Evolutionary conservation across 2,888 invertebrate genomes (phyloP).

Genomic region (Drosophila neutralis): DNA sequence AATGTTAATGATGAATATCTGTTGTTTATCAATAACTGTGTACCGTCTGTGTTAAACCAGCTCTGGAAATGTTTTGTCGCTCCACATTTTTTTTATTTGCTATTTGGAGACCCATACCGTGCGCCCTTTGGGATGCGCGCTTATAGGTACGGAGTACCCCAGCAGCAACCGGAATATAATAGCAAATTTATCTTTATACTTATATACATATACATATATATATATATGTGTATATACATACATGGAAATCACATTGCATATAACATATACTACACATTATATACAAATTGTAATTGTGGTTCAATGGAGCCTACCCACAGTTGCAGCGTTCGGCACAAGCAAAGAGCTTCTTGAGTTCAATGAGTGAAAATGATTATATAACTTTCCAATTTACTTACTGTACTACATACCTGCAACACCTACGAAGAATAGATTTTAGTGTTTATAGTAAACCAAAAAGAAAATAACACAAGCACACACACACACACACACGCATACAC

Average conservation of each 20-base stretch:
- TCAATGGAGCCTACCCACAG: conserved; percentile 18
- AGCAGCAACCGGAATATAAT: conserved; percentile 8
- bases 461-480: conserved; percentile 25
- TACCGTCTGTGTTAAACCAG: conserved; percentile 82
- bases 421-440: conserved; percentile 66
- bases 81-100: conserved; percentile 49
- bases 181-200: conserved; percentile 45
- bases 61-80: conserved; percentile 76
- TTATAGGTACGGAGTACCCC: conserved; percentile 44
- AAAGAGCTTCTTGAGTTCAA: conserved; percentile 21
- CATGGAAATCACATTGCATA: conserved; percentile 20
- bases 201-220: conserved; percentile 40
- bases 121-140: conserved; percentile 15
- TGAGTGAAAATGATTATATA: conserved; percentile 34
- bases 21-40: conserved; percentile 76
- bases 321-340: conserved; percentile 16
- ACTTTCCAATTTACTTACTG: conserved; percentile 37
- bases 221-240: conserved; percentile 1
- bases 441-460: conserved; percentile 68
- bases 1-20: conserved; percentile 64
- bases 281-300: conserved; percentile 32
- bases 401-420: conserved; percentile 60
- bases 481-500: conserved; percentile 20
- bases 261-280: conserved; percentile 24
- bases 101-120: conserved; percentile 47